Base-by-base conservation (phyloP, 1,140 invertebrate species). In the Drosophila busckii region DNA sequence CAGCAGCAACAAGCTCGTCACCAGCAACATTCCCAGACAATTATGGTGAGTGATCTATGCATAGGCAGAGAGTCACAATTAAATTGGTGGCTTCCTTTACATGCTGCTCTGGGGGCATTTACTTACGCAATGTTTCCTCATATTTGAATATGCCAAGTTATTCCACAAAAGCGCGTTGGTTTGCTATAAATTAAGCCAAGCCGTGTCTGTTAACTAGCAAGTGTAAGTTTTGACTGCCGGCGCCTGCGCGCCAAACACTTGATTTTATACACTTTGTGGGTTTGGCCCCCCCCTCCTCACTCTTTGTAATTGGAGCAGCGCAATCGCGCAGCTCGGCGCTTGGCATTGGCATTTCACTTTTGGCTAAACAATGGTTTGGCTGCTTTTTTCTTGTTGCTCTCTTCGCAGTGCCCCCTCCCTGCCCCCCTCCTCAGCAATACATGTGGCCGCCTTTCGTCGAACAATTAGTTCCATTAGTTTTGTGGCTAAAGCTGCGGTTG, bases 381-480 rank as follows among this genome's bases (percentile, higher is more conserved):
- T 31, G 15, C 40, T 44, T 29, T 17, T 29, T 31, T 13, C 20
- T 32, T 29, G 31, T 7, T 8, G 17, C 23, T 32, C 26, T 13
- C 20, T 10, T 22, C 3, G 15, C 19, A n/a, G n/a, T n/a, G n/a
- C 38, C 13, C 22, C 16, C 10, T 9, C 2, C n/a, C 7, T 19
- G 13, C 9, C 3, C 12, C 20, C 9, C 10, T 9, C 3, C 13
- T 13, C 46, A 25, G n/a, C n/a, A 16, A 25, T 29, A 23, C 9
- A 35, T 62, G 50, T 80, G 73, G 73, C 73, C 75, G 73, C 68
- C 54, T 80, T 80, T 80, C 70, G 69, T 66, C 37, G 23, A 35
- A 71, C 75, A 80, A 80, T 80, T 80, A 80, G 75, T 80, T 80
- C 69, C 75, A 80, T 80, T 80, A 82, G 69, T 80, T 80, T n/a